These are phyloP conservation scores for Acanthurus leucopareius DNA, from an alignment of 2,797 vertebrate genomes.

Conservation along the genomic window DNA sequence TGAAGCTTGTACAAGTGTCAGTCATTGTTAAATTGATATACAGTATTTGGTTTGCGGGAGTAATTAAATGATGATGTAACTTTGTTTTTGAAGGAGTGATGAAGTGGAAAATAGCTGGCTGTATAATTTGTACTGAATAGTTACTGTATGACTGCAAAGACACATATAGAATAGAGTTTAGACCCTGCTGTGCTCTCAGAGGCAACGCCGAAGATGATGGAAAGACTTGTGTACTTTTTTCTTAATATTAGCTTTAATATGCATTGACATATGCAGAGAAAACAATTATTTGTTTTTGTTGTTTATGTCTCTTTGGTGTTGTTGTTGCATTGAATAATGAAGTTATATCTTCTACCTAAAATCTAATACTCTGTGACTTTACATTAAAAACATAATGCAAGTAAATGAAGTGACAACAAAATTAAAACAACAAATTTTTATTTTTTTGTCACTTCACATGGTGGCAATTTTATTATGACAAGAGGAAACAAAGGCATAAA, in stretches of 20 bases:
- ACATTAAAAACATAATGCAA: neutral
- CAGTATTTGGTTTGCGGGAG: slow-evolving; percentile 1
- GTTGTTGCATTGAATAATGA: slow-evolving; percentile 10
- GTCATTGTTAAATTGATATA: slow-evolving; percentile 24
- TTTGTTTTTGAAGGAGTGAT: slow-evolving; percentile 40
- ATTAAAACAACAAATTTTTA: neutral
- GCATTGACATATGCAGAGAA: neutral
- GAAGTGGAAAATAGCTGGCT: slow-evolving; percentile 31
- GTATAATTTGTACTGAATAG: slow-evolving; percentile 9
- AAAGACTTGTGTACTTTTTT: neutral
- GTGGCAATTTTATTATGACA: neutral
- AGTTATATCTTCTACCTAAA: neutral
- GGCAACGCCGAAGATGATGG: neutral
- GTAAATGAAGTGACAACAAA: neutral
- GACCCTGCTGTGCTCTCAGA: slow-evolving; percentile 14
- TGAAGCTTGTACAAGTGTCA: slow-evolving; percentile 34
- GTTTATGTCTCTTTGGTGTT: neutral
- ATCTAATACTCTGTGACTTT: neutral
- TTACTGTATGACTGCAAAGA: slow-evolving; percentile 22
- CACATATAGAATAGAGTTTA: slow-evolving; percentile 18
- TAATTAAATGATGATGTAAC: slow-evolving; percentile 4
- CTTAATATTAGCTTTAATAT: neutral
- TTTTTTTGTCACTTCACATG: neutral
- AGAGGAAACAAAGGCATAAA: slow-evolving; percentile 3
- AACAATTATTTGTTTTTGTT: neutral